Evolutionary conservation across 2,888 invertebrate genomes (phyloP).

Genomic region (Netelia fuscicornis): DNA sequence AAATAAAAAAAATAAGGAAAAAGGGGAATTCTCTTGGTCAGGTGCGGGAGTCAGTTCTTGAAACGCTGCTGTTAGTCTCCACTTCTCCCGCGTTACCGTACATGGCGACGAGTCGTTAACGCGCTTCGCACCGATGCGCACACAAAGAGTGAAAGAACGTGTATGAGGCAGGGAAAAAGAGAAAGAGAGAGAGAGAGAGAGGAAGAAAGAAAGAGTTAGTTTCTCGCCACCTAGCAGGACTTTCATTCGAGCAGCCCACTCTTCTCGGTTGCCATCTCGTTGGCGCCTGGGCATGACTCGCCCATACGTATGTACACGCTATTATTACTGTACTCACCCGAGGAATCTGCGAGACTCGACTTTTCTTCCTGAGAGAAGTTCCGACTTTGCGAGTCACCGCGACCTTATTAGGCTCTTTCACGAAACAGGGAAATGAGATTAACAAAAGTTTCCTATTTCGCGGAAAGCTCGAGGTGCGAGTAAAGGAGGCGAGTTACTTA

Average conservation of each 20-base stretch:
- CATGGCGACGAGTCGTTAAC: slow-evolving; percentile 62
- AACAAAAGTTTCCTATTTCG: not conserved
- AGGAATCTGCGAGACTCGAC: slow-evolving; percentile 25
- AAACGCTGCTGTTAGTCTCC: slow-evolving; percentile 5
- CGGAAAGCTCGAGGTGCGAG: not conserved
- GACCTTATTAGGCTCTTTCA: slow-evolving; percentile 46
- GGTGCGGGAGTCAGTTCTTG: slow-evolving; percentile 57
- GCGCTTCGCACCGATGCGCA: slow-evolving; percentile 54
- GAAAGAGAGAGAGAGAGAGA: not conserved
- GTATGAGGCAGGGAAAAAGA: not conserved
- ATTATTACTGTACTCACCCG: slow-evolving; percentile 39
- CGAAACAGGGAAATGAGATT: slow-evolving; percentile 19
- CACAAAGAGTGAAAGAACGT: slow-evolving; percentile 11
- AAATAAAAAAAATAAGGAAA: slow-evolving; percentile 11
- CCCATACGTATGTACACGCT: slow-evolving; percentile 4
- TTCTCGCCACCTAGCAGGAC: slow-evolving; percentile 48
- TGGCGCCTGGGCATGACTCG: slow-evolving; percentile 53
- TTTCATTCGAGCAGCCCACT: slow-evolving; percentile 38
- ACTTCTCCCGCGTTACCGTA: slow-evolving; percentile 45
- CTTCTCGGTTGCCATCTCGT: slow-evolving; percentile 47
- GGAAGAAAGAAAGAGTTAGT: slow-evolving; percentile 13
- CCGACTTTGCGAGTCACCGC: slow-evolving; percentile 28
- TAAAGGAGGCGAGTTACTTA: not conserved
- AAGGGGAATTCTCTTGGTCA: slow-evolving; percentile 22
- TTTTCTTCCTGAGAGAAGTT: slow-evolving; percentile 41